These are phyloP conservation scores for Drosophila fulvimacula DNA, from an alignment of 2,888 invertebrate species.

Conservation along the genomic window DNA sequence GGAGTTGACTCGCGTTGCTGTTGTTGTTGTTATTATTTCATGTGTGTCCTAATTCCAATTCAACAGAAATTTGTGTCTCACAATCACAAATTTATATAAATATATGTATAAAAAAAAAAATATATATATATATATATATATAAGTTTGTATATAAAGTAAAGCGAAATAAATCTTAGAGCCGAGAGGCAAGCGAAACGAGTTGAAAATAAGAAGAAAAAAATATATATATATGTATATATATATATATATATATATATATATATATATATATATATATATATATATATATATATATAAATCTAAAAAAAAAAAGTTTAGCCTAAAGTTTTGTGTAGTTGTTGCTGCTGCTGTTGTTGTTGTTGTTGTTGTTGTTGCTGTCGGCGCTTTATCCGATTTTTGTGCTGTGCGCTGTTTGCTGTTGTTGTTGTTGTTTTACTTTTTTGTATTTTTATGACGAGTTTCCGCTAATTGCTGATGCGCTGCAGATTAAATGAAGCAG, in stretches of 20 bases:
- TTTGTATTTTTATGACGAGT: constrained; percentile 73
- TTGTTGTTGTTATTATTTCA: constrained; percentile 59
- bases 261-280: background rate
- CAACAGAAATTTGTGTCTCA: constrained; percentile 80
- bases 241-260: background rate
- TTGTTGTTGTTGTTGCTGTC: constrained; percentile 64
- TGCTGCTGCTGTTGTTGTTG: constrained; percentile 17
- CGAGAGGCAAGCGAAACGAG: constrained; percentile 66
- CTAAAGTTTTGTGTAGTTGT: constrained; percentile 59
- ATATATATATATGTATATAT: background rate
- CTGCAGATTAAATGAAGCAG: constrained; percentile 73
- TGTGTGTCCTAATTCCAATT: constrained; percentile 80
- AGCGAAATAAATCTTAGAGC: constrained; percentile 78
- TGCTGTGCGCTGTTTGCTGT: constrained; percentile 47
- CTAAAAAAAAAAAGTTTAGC: constrained; percentile 57
- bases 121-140: constrained; percentile 13
- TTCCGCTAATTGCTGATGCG: constrained; percentile 81
- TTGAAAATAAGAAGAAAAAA: constrained; percentile 53
- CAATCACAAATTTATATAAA: constrained; percentile 57
- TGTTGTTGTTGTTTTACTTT: constrained; percentile 22
- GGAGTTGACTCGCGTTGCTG: constrained; percentile 13
- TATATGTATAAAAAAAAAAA: constrained; percentile 19
- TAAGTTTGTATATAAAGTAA: constrained; percentile 51
- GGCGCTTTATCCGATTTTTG: constrained; percentile 77
- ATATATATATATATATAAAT: constrained; percentile 2